Conservation (phyloP, 2,113 vertebrate genomes). For the Daubentonia madagascariensis region DNA sequence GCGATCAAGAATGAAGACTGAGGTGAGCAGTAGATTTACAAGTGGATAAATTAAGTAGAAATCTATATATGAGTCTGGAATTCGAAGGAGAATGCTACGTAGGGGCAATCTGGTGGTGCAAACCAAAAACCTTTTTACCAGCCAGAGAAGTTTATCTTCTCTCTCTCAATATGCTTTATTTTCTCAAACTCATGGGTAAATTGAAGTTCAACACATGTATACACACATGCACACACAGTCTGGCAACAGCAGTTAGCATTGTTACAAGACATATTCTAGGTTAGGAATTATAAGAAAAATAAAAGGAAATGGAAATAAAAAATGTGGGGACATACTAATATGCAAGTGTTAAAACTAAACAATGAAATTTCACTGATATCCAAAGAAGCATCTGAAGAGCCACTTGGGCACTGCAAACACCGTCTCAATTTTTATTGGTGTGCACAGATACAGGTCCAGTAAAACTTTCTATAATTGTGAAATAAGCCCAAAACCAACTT, state of each 20-base stretch:
- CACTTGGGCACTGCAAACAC: neutral
- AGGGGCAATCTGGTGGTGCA: neutral
- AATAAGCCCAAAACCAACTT: neutral
- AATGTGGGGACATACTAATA: rapidly evolving
- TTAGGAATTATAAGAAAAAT: neutral
- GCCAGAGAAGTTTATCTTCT: neutral
- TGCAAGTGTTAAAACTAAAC: neutral
- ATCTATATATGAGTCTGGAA: neutral
- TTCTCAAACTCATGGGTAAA: neutral
- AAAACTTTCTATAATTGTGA: neutral
- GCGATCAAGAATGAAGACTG: neutral
- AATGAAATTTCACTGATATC: neutral
- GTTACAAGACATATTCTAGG: neutral
- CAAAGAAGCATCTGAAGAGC: neutral
- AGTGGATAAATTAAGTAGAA: neutral
- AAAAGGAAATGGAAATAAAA: neutral
- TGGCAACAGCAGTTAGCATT: neutral
- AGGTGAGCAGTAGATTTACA: neutral
- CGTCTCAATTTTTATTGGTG: neutral
- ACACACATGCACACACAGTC: neutral
- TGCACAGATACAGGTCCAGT: neutral
- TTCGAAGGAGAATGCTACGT: neutral
- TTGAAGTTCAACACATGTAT: neutral
- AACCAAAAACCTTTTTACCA: neutral
- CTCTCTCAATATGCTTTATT: neutral